A percentile compares a stretch with the other conserved stretches of the same genome.
These are phyloP conservation scores for Schizopygopsis pylzovi DNA, from an alignment of 2,797 vertebrate species.

Conservation along the genomic window DNA sequence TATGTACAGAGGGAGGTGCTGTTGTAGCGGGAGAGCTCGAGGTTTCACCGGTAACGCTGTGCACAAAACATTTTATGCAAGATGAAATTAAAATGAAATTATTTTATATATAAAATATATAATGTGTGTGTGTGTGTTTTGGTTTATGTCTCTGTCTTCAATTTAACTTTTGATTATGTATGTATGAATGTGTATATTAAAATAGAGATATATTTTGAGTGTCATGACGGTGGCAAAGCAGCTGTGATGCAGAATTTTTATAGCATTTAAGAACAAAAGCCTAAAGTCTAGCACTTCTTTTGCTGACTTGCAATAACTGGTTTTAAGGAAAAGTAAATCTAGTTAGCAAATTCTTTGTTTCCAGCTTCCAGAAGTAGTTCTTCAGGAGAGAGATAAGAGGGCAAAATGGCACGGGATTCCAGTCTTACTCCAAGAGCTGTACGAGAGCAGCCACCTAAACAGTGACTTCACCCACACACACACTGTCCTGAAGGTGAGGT, in stretches of 20 bases:
- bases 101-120: too few species aligned
- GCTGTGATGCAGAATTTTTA: not conserved
- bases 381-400: conserved; percentile 91
- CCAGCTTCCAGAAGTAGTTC: conserved; percentile 89
- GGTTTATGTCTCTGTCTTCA: not conserved
- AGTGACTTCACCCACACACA: conserved; percentile 94
- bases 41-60: too few species aligned
- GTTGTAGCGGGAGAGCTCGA: too few species aligned
- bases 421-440: conserved; percentile 88
- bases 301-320: not conserved
- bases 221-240: not conserved
- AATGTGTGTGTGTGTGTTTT: too few species aligned
- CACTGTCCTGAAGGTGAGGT: conserved; percentile 90
- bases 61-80: too few species aligned
- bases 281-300: not conserved
- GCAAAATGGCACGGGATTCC: conserved; percentile 98
- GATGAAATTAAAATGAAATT: too few species aligned
- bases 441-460: conserved; percentile 92
- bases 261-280: not conserved
- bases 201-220: not conserved
- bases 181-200: not conserved
- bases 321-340: not conserved
- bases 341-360: not conserved
- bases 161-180: not conserved
- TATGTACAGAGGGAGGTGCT: too few species aligned